Base-by-base conservation (phyloP, 2,113 vertebrate species). In the Haliaeetus leucogaster region DNA sequence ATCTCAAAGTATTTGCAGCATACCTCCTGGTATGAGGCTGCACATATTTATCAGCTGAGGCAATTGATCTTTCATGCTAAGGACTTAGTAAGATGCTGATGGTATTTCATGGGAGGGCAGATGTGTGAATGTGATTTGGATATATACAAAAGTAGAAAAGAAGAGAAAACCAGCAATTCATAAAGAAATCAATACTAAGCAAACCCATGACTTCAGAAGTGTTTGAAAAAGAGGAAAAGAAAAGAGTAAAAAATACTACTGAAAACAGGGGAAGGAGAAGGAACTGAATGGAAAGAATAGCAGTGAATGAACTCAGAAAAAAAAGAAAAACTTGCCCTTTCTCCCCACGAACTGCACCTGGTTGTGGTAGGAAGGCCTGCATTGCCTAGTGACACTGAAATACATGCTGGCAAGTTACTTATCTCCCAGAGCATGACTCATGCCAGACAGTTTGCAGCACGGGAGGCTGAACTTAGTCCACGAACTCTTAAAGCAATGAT, bases 271-370 rank as follows among this genome's bases (percentile, higher is more conserved):
- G 19, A 43, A 68, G 36, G 38, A 82, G 25, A 36, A 11, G 18
- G 14, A 83, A 10, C 6, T 71, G 59, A 58, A n/a, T 36, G n/a
- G 38, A 45, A 84, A 62, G 36, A 87, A 22, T 6, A 26, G 34
- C 11, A 77, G 26, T 2, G 4, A 77, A 81, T 11, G 7, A 74
- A 78, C 7, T 74, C 10, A 23, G 27, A 52, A 70, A 38, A 58
- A 58, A 21, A 53, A 40, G 82, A 55, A 79, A 79, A 26, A 2
- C 1, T 0, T 65, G 48, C 16, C 12, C 30, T 86, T 10, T 62
- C 87, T 61, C 43, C 59, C 29, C 26, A 34, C 0, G 0, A 61
- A 29, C 59, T 47, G 18, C 2, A 1, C n/a, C 47, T 15, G 42
- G n/a, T 19, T 67, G 9, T 50, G 55, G 25, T 76, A 43, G 52